Evolutionary conservation across 2,113 vertebrate genomes (phyloP), one percentile per base, ranked within the genome.

Genomic region (Elephantulus edwardii): DNA sequence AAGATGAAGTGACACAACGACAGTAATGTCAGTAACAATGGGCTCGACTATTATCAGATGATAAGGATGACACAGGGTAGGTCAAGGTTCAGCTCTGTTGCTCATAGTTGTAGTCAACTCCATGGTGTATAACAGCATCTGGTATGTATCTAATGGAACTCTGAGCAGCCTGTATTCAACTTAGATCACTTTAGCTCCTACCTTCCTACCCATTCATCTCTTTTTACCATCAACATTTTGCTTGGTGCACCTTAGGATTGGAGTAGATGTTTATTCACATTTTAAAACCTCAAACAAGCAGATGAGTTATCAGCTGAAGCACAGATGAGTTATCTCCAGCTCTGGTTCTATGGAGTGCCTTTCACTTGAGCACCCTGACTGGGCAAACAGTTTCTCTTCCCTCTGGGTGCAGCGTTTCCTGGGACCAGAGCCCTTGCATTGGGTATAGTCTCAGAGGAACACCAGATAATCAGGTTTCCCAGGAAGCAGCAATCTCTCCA

Each of bases 201-300:
- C 26, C 71, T 52, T 26, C 70, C 7, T 60, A 30, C 17, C 11
- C n/a, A 0, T 6, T 20, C 26, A 20, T 48, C 74, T 10, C 6
- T 24, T 54, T 6, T 24, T 42, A 6, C 0, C 0, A 3, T 44
- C 24, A 1, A 6, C 28, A 0, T 0, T 8, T 8, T 3, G 1
- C 56, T 52, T 4, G 4, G 20, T 30, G 16, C 0, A 1, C 3
- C 35, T 50, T 19, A 20, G 38, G 26, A 46, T 14, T 16, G n/a
- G 33, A 2, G 4, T 3, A 38, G 30, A 28, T 13, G 8, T 5
- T 1, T 6, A 11, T 20, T 30, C 70, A 9, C 2, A 54, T 1
- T 13, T 26, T 22, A 60, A 8, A 46, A 33, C 44, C 46, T 3
- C 30, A 60, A 28, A 7, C 2, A 8, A 0, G 0, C 20, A 3